phyloP scores from a whole-genome alignment of 2,888 invertebrate species.

The Homarus gammarus region DNA sequence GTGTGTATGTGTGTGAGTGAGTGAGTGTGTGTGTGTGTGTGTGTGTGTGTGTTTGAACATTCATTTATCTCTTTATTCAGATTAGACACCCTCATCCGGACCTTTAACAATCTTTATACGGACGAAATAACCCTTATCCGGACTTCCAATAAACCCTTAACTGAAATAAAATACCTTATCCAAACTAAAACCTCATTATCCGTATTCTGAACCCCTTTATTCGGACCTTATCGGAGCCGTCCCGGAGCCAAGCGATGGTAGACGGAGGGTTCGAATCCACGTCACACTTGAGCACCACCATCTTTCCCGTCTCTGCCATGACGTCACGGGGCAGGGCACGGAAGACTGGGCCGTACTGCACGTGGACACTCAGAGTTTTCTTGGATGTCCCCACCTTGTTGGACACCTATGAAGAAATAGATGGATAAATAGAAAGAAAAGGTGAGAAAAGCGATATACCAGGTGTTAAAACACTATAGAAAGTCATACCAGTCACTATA shows the following conservation, averaged over 20 bases:
- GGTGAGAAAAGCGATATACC: too few relatives aligned
- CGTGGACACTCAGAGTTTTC: slow-evolving; percentile 40
- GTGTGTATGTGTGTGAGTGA: too few relatives aligned
- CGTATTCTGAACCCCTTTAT: too few relatives aligned
- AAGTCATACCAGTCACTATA: background rate
- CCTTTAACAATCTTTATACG: too few relatives aligned
- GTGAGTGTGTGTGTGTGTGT: too few relatives aligned
- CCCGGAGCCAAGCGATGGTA: slow-evolving; percentile 87
- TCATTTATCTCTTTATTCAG: too few relatives aligned
- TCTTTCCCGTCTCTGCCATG: slow-evolving; percentile 83
- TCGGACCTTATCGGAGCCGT: slow-evolving; percentile 68
- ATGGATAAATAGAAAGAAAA: background rate
- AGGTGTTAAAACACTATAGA: background rate
- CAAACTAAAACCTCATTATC: too few relatives aligned
- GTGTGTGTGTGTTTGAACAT: too few relatives aligned
- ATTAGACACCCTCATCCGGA: too few relatives aligned
- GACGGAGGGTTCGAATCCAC: slow-evolving; percentile 96
- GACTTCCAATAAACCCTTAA: too few relatives aligned
- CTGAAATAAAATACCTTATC: too few relatives aligned
- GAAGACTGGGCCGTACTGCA: slow-evolving; percentile 72
- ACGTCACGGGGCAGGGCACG: slow-evolving; percentile 65
- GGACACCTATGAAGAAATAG: slow-evolving; percentile 59
- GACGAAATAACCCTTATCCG: too few relatives aligned
- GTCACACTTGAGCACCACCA: slow-evolving; percentile 93
- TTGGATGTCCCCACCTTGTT: slow-evolving; percentile 72